Evolutionary conservation across 2,888 invertebrate genomes (phyloP), one percentile per base, ranked within the genome.

Genomic region (Thereva nobilitata): DNA sequence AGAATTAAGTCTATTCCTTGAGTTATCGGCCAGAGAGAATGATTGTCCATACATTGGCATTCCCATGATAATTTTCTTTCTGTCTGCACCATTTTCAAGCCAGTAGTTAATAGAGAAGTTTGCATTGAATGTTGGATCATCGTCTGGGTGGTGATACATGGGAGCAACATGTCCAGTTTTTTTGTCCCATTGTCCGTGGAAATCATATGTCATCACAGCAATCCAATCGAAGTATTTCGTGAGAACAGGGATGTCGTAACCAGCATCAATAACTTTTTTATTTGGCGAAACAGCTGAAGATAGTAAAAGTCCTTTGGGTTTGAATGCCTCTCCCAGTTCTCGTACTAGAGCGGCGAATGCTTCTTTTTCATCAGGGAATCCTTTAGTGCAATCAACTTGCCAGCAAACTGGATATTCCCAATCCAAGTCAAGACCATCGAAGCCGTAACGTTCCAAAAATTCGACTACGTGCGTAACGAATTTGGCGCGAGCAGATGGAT

Each of bases 321-420:
- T 83, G 75, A 95, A 92, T 0, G 86, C 89, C 4, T 81, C 82
- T 8, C 88, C 86, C 1, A 95, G 79, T 79, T 95, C 94, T 71
- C 83, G 84, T 0, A 94, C 89, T 55, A 93, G 84, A 66, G 83
- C 85, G 0, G 89, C 85, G 75, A 95, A 95, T 0, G 88, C 89
- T 76, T 86, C 83, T 75, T 93, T 95, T 75, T 95, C 95, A 4
- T 92, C 88, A 23, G 83, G 83, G 0, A 90, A 91, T 0, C 94
- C 94, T 77, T 90, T 91, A 56, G 86, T 89, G 74, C 94, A 94
- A 74, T 93, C 90, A 1, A 88, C 88, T 84, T 93, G 93, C 93
- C 93, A 93, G 76, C 94, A 95, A 70, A 89, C 92, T 0, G 95
- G 95, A 78, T 94, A 96, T 76, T 96, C 95, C 95, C 95, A 96